Evolutionary conservation across 2,888 invertebrate genomes (phyloP).

Genomic region (Leucophora obtusa): DNA sequence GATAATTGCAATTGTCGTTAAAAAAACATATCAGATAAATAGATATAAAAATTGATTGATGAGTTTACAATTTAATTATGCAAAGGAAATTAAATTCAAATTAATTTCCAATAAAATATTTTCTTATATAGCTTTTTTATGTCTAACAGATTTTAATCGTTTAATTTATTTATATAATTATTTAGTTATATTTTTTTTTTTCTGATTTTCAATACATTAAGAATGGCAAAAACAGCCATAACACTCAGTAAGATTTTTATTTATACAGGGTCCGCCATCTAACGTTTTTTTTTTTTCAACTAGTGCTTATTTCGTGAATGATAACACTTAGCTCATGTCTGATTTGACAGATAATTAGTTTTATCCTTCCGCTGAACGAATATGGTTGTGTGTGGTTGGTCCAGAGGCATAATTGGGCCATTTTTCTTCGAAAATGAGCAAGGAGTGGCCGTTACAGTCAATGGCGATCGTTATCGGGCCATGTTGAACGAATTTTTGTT

Average conservation of each 20-base stretch:
- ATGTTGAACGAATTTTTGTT: too few relatives aligned
- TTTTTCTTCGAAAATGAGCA: too few relatives aligned
- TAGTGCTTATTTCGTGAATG: too few relatives aligned
- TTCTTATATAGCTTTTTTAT: neutral
- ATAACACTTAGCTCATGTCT: too few relatives aligned
- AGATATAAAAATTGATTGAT: conserved; percentile 37
- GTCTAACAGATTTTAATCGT: neutral
- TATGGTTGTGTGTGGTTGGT: too few relatives aligned
- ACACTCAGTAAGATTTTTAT: neutral
- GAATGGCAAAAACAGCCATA: neutral
- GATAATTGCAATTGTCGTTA: neutral
- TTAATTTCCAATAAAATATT: conserved; percentile 11
- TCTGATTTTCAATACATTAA: neutral
- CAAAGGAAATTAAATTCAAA: conserved; percentile 46
- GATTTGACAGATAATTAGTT: too few relatives aligned
- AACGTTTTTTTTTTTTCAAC: too few relatives aligned
- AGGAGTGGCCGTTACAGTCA: too few relatives aligned
- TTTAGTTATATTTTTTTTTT: neutral
- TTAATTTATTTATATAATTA: neutral
- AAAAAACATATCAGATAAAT: conserved; percentile 9
- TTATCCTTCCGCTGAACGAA: too few relatives aligned
- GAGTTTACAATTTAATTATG: conserved; percentile 46
- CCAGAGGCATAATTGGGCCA: too few relatives aligned
- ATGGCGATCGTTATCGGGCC: too few relatives aligned
- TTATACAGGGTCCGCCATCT: too few relatives aligned